These are phyloP conservation scores for Mobula birostris DNA, from an alignment of 2,113 vertebrate species.

Conservation along the genomic window DNA sequence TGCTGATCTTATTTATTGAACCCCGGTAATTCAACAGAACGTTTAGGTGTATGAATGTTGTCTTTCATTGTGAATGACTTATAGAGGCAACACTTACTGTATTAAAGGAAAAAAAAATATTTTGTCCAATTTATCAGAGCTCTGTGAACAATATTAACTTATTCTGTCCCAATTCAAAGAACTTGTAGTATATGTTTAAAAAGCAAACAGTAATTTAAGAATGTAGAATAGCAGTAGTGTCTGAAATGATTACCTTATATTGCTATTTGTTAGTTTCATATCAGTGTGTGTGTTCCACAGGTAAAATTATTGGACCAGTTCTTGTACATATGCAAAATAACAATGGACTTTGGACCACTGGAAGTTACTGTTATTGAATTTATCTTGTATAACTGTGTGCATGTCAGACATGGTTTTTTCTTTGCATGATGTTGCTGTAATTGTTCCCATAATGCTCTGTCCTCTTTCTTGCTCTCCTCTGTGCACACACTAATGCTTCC, in stretches of 20 bases:
- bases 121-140: conserved; percentile 59
- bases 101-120: conserved; percentile 58
- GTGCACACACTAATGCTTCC: conserved; percentile 73
- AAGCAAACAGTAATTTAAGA: conserved; percentile 75
- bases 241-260: conserved; percentile 75
- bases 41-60: conserved; percentile 68
- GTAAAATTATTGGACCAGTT: conserved; percentile 53
- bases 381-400: conserved; percentile 84
- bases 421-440: conserved; percentile 72
- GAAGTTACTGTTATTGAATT: conserved; percentile 71
- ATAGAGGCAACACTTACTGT: conserved; percentile 58
- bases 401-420: conserved; percentile 74
- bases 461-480: conserved; percentile 54
- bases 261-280: conserved; percentile 78
- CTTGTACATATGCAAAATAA: conserved; percentile 78
- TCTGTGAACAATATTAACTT: conserved; percentile 61
- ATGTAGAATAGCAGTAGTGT: conserved; percentile 84
- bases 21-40: conserved; percentile 68
- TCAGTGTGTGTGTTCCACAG: conserved; percentile 71
- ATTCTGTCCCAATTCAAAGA: conserved; percentile 60
- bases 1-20: conserved; percentile 67
- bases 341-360: conserved; percentile 58
- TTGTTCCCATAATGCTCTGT: conserved; percentile 50
- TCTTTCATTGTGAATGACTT: conserved; percentile 58
- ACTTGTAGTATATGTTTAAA: conserved; percentile 54